Evolutionary conservation across 2,113 vertebrate species (phyloP).

Genomic region (Herpailurus yagouaroundi): DNA sequence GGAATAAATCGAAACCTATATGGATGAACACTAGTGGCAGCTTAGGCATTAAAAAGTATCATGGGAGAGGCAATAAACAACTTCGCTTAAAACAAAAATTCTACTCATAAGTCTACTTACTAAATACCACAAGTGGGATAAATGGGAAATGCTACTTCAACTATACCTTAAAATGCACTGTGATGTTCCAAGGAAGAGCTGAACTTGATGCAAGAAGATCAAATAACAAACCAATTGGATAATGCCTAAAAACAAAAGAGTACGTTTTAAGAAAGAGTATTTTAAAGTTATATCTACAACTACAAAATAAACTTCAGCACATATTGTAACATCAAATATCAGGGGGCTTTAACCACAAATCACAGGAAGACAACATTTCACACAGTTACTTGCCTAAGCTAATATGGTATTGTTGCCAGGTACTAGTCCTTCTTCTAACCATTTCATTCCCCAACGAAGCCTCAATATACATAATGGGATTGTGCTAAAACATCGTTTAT

Average conservation of each 20-base stretch:
- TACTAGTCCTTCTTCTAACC: background rate
- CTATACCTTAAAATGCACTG: constrained; percentile 98
- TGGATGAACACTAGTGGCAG: background rate
- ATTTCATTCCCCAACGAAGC: background rate
- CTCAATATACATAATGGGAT: background rate
- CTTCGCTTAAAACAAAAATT: background rate
- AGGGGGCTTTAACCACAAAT: background rate
- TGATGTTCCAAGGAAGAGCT: constrained; percentile 97
- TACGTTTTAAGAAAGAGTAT: constrained; percentile 54
- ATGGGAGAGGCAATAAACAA: constrained; percentile 8
- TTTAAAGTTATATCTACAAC: constrained; percentile 52
- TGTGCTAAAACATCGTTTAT: background rate
- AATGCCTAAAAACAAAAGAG: constrained; percentile 91
- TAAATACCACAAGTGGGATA: constrained; percentile 54
- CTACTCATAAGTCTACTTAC: background rate
- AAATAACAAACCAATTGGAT: constrained; percentile 97
- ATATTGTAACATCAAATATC: constrained; percentile 7
- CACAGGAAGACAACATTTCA: constrained; percentile 10
- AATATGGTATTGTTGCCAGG: background rate
- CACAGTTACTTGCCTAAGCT: background rate
- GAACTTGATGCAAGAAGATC: constrained; percentile 97
- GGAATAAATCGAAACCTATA: background rate
- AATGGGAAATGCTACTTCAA: constrained; percentile 54
- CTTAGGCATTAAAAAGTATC: background rate
- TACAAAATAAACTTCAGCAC: constrained; percentile 59